Base-by-base conservation (phyloP, 92 coral and sea anemone genomes). In the Porites evermanni region DNA sequence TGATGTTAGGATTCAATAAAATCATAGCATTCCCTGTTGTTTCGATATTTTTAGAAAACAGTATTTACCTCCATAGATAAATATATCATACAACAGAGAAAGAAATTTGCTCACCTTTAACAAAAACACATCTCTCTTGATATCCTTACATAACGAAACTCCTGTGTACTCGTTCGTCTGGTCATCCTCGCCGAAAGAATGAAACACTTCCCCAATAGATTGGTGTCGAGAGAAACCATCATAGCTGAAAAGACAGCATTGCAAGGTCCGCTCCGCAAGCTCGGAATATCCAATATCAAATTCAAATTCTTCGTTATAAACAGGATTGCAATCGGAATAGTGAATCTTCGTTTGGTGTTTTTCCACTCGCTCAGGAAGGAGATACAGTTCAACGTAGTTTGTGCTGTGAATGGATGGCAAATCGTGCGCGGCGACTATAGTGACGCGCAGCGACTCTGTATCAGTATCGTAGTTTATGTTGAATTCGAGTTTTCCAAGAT, bases 161-260 rank as follows among this genome's bases (percentile, higher is more conserved):
- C 81, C 80, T 59, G 67, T 75, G 21, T 88, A 73, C 47, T 93
- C 93, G 60, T 79, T 91, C 71, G 93, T 74, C 32, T 93, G 82
- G 12, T 89, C 89, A 85, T 93, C 92, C 77, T 88, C 88, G 64
- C 94, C 99, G 79, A 97, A 97, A 23, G 98, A 93, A 67, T 97
- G 88, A 85, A 97, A 93, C 70, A 93, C 94, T 23, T 95, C 94
- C 10, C 99, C 99, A 6, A 97, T 79, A 12, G 97, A 89, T 8
- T 85, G 89, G 29, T 93, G 96, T 51, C 94, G 93, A 7, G 99
- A 97, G 67, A 93, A 97, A 2, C 96, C 98, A 74, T 97, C 99
- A 32, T 85, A 92, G 72, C 92, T 90, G 21, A 74, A 90, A 79
- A 95, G 81, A 52, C 95, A 93, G 61, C 96, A 90, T n/a, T 96